Base-by-base conservation (phyloP, 2,113 vertebrate species). In the Fukomys damarensis region DNA sequence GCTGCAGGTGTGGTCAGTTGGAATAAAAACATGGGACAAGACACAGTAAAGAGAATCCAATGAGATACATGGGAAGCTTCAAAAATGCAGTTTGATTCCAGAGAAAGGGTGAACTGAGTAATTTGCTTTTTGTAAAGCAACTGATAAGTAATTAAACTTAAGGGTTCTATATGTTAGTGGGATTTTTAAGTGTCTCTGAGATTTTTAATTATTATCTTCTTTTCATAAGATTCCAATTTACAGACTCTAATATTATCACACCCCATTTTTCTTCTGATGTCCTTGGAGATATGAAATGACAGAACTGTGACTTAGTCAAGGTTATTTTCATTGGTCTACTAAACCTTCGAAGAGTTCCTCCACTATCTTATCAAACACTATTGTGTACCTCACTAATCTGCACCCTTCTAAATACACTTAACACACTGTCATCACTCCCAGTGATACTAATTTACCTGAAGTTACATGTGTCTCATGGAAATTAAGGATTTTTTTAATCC, bases 181-280 rank as follows among this genome's bases (percentile, higher is more conserved):
- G 1, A 7, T 79, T 58, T 84, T 90, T 90, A 82, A 83, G 30
- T 87, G 89, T 52, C 56, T 80, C 35, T 92, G 56, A 74, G 8
- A 8, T 74, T 97, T 70, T 89, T 61, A 79, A 86, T 88, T 66
- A 84, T 94, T 74, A 46, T 52, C 20, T 86, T 70, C 19, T 91
- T 88, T 41, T 20, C 7, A 87, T 59, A 86, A 89, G 41, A 58
- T 80, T 93, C n/a, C 30, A n/a, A 3, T 92, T 63, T 70, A 35
- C 46, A 41, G 22, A 59, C 1, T 9, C 38, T 61, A 35, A 76
- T 74, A 41, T 56, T 79, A 66, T 10, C 20, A 22, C 13, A 74
- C 5, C 8, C 13, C 41, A 77, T 4, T 49, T 86, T 82, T 85
- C 11, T 86, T 80, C 35, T 91, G 28, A 61, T 96, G n/a, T 72